Conservation (phyloP, 2,888 invertebrate genomes). For the Hofmannophila pseudospretella region DNA sequence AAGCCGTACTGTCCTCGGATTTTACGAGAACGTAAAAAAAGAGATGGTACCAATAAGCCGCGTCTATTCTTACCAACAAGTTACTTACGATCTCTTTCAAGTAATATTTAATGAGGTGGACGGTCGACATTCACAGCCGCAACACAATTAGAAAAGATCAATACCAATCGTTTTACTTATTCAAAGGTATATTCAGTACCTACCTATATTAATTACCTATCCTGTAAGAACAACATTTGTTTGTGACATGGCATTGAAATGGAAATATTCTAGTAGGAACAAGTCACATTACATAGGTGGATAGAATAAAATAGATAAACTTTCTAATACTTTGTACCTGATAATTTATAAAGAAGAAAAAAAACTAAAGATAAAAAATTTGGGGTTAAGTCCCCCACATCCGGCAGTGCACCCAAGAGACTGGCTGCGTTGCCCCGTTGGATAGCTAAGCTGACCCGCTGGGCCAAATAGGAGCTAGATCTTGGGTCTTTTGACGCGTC, state of each 20-base stretch:
- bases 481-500: no score
- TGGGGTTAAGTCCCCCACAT: no score
- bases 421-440: no score
- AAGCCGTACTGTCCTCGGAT: conserved; percentile 8
- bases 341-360: no score
- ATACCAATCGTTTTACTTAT: conserved; percentile 54
- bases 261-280: no score
- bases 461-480: no score
- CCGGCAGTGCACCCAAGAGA: no score
- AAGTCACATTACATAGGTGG: no score
- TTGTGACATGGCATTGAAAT: neutral
- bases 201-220: conserved; percentile 11
- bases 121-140: conserved; percentile 46
- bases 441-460: no score
- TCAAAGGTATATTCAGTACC: conserved; percentile 27
- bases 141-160: conserved; percentile 69
- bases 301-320: no score
- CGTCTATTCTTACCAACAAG: conserved; percentile 43
- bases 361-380: no score
- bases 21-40: conserved; percentile 23
- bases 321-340: neutral
- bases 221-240: conserved; percentile 7
- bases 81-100: conserved; percentile 51
- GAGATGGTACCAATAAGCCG: conserved; percentile 33
- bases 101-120: conserved; percentile 66